Base-by-base conservation (phyloP, 1,140 invertebrate species). In the Drosophila sp. region DNA sequence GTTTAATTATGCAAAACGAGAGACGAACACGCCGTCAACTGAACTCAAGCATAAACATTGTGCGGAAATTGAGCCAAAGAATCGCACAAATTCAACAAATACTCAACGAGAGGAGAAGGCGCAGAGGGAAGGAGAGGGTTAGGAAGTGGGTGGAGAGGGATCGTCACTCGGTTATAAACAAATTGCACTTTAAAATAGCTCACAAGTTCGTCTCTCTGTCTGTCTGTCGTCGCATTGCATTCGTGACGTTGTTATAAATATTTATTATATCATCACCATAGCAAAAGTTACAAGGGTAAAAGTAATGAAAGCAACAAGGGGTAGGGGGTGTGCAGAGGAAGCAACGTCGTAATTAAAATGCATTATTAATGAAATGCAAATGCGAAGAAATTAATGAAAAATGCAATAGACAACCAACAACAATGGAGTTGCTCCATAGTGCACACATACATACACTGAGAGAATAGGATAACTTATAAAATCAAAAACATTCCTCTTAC, bases 361-460 rank as follows among this genome's bases (percentile, higher is more conserved):
- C 69, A 72, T 72, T 72, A 72, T 72, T 72, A 72, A 72, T 72
- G 69, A 57, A 66, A 72, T 72, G 69, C 36, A 72, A 72, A 72
- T 72, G 62, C 43, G 27, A 66, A 58, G 69, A 66, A 72, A 58
- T 66, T 66, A 66, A 72, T 72, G 54, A 66, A 66, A 58, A 51
- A 72, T 72, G 62, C 62, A 66, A 46, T 71, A 72, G 62, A 66
- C 50, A 40, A 25, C 2, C 45, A 25, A 34, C 53, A 48, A 48
- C n/a, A 6, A 53, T 16, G 13, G 8, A 3, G 18, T 45, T 25
- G 11, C n/a, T 21, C 32, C 32, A 53, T 13, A 34, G 14, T 14
- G 14, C 14, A 53, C 7, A 34, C 50, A 29, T 27, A 51, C 21
- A 13, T 21, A 13, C 16, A 29, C 8, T 36, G 8, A 36, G 34